Evolutionary conservation across 2,797 vertebrate genomes (phyloP).

Genomic region (Bucorvus abyssinicus): DNA sequence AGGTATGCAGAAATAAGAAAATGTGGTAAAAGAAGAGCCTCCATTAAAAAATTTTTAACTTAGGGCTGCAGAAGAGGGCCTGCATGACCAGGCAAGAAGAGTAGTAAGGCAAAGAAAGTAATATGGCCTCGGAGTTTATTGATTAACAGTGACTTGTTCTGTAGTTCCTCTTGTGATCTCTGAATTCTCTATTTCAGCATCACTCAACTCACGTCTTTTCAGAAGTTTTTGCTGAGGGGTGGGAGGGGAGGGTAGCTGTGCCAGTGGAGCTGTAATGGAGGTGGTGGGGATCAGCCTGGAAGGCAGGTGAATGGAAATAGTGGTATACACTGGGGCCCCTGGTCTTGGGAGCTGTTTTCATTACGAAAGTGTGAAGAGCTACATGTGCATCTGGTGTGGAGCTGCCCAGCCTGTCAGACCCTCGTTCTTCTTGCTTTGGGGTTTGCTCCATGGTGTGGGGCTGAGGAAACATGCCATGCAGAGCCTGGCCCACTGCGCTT

Average conservation of each 20-base stretch:
- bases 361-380: not conserved
- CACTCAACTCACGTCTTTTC: rapidly evolving
- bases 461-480: not conserved
- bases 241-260: not conserved
- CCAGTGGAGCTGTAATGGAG: not conserved
- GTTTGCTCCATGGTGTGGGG: rapidly evolving
- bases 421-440: not conserved
- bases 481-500: rapidly evolving
- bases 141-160: not conserved
- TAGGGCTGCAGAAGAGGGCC: not conserved
- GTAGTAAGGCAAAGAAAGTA: not conserved
- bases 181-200: not conserved
- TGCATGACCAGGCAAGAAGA: not conserved
- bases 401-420: not conserved
- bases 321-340: not conserved
- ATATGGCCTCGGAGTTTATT: not conserved
- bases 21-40: not conserved
- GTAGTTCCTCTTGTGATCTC: too few species aligned
- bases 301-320: not conserved
- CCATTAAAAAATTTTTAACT: not conserved
- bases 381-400: rapidly evolving
- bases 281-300: not conserved
- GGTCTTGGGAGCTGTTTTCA: not conserved
- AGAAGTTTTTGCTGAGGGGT: not conserved
- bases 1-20: not conserved